These are phyloP conservation scores for Lasioglossum calceatum DNA, from an alignment of 2,888 invertebrate species.

Conservation along the genomic window DNA sequence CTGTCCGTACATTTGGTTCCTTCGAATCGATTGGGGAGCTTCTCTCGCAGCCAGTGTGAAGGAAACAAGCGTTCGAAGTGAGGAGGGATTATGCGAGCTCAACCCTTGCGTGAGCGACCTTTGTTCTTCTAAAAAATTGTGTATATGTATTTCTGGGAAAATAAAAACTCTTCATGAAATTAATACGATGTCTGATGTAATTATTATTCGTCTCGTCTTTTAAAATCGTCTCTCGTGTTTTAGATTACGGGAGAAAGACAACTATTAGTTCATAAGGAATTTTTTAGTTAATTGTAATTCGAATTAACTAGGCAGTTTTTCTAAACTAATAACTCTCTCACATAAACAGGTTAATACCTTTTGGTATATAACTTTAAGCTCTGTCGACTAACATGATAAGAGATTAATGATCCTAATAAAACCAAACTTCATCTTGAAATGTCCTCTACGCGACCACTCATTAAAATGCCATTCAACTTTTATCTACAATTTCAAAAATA, in stretches of 20 bases:
- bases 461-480: not conserved
- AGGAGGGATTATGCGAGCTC: not conserved
- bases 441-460: not conserved
- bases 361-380: not conserved
- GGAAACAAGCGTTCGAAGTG: slow-evolving; percentile 13
- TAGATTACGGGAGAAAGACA: too few relatives aligned
- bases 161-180: not conserved
- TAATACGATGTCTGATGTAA: not conserved
- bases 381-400: not conserved
- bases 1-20: not conserved
- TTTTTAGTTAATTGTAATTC: not conserved
- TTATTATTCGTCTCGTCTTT: not conserved
- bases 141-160: not conserved
- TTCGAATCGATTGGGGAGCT: not conserved
- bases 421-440: not conserved
- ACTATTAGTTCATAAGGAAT: not conserved
- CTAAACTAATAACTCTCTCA: not conserved
- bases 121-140: not conserved
- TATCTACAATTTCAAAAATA: not conserved
- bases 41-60: not conserved
- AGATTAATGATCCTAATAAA: not conserved
- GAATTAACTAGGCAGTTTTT: too few relatives aligned
- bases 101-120: not conserved
- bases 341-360: not conserved
- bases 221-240: not conserved